A percentile compares a stretch with the other conserved stretches of the same genome.
Conservation (phyloP, 2,888 invertebrate genomes). For the Tholera decimalis region DNA sequence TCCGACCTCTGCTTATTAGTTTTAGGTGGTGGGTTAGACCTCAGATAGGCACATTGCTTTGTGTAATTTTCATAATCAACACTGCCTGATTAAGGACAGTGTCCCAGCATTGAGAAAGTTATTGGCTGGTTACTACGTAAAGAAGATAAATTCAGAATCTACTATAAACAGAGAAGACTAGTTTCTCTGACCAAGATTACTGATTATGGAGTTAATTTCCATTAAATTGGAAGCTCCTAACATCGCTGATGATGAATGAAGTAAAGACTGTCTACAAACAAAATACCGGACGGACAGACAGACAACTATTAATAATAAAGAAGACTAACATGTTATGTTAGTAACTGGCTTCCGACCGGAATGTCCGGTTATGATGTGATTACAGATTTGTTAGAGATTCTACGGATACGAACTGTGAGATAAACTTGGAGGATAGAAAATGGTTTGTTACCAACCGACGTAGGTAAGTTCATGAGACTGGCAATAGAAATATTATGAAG, state of each 20-base stretch:
- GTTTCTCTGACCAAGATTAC: background rate
- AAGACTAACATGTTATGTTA: constrained; percentile 18
- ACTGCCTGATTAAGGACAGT: too few relatives aligned
- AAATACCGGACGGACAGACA: constrained; percentile 11
- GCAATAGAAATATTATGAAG: too few relatives aligned
- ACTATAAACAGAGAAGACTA: too few relatives aligned
- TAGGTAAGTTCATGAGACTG: background rate
- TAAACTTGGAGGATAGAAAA: background rate
- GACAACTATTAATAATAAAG: constrained; percentile 1
- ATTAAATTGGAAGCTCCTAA: background rate
- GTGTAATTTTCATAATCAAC: too few relatives aligned
- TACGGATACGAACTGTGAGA: constrained; percentile 22
- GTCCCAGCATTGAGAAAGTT: too few relatives aligned
- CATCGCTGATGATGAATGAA: background rate
- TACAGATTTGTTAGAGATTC: constrained; percentile 27
- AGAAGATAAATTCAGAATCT: too few relatives aligned
- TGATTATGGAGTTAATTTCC: background rate
- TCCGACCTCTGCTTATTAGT: too few relatives aligned
- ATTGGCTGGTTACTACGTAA: too few relatives aligned
- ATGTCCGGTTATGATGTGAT: constrained; percentile 36
- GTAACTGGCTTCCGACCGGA: constrained; percentile 34
- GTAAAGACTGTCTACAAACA: background rate
- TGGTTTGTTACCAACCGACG: background rate
- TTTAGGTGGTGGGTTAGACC: too few relatives aligned
- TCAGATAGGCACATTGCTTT: too few relatives aligned